phyloP scores from a whole-genome alignment of 2,797 vertebrate species.

The Steatocranus sp. region DNA sequence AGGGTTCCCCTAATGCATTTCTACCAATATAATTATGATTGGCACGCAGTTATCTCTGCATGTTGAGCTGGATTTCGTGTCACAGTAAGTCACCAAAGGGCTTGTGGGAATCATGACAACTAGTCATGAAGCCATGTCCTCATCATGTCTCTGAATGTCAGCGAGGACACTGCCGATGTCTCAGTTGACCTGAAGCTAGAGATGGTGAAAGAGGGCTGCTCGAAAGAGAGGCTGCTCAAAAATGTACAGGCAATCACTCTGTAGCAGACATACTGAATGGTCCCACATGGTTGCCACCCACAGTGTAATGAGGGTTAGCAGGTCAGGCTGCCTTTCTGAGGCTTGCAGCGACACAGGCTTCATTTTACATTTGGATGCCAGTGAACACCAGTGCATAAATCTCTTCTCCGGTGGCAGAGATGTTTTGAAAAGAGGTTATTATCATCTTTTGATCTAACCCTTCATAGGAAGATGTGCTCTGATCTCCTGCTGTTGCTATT shows the following conservation, averaged over 20 bases:
- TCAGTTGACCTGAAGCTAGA: slow-evolving; percentile 46
- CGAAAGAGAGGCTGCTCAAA: not conserved
- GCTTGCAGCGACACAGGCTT: slow-evolving; percentile 17
- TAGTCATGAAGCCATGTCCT: slow-evolving; percentile 31
- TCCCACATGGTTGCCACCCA: slow-evolving; percentile 39
- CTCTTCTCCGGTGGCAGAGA: not conserved
- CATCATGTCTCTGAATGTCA: slow-evolving; percentile 56
- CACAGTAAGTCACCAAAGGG: slow-evolving; percentile 17
- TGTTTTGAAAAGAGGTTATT: not conserved
- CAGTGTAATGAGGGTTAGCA: slow-evolving; percentile 60
- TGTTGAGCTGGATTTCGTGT: slow-evolving; percentile 27
- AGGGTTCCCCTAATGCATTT: slow-evolving; percentile 40
- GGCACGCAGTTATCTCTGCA: slow-evolving; percentile 29
- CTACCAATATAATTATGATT: slow-evolving; percentile 45
- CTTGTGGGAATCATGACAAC: slow-evolving; percentile 20
- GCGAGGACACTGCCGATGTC: slow-evolving; percentile 28
- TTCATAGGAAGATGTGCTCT: not conserved
- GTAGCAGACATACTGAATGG: slow-evolving; percentile 43
- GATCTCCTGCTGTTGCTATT: not conserved
- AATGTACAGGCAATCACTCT: slow-evolving; percentile 49
- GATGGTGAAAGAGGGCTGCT: slow-evolving; percentile 7
- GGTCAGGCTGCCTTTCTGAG: slow-evolving; percentile 33
- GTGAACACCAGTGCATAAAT: not conserved
- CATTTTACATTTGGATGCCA: slow-evolving; percentile 40
- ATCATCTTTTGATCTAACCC: not conserved